These are phyloP conservation scores for Brachionus plicatilis DNA, from an alignment of 1,140 invertebrate genomes.

Conservation along the genomic window DNA sequence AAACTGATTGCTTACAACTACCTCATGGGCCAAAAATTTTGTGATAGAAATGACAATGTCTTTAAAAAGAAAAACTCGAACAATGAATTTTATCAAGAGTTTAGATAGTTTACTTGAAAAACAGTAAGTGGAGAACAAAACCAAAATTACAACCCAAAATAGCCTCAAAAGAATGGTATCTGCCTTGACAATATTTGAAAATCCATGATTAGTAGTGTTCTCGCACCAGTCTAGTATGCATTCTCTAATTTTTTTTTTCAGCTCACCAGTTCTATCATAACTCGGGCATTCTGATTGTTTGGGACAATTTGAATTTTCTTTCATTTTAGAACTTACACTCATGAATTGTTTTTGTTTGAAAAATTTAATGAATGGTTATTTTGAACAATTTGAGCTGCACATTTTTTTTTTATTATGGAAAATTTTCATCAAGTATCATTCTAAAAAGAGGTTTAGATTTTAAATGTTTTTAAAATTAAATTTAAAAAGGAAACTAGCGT, in stretches of 20 bases:
- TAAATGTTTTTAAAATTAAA: background rate
- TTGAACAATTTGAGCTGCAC: no score
- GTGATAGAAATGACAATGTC: background rate
- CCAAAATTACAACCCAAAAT: background rate
- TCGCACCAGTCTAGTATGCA: constrained; percentile 6
- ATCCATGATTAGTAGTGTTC: background rate
- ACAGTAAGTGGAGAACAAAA: background rate
- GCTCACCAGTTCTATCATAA: background rate
- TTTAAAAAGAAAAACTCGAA: background rate
- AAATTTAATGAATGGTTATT: background rate
- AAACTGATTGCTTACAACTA: background rate
- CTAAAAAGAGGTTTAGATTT: background rate
- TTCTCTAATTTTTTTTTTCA: background rate
- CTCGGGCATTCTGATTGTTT: background rate
- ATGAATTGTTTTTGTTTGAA: background rate
- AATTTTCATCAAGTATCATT: background rate
- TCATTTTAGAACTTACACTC: no score
- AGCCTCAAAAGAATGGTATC: background rate
- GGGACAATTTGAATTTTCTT: background rate
- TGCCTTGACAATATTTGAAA: background rate
- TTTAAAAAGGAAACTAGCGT: background rate
- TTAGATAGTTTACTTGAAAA: background rate
- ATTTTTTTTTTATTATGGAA: background rate
- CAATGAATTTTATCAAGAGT: background rate
- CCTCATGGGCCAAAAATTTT: background rate